A percentile compares a stretch with the other conserved stretches of the same genome.
Evolutionary conservation across 2,113 vertebrate species (phyloP).

Genomic region (Mus spicilegus): DNA sequence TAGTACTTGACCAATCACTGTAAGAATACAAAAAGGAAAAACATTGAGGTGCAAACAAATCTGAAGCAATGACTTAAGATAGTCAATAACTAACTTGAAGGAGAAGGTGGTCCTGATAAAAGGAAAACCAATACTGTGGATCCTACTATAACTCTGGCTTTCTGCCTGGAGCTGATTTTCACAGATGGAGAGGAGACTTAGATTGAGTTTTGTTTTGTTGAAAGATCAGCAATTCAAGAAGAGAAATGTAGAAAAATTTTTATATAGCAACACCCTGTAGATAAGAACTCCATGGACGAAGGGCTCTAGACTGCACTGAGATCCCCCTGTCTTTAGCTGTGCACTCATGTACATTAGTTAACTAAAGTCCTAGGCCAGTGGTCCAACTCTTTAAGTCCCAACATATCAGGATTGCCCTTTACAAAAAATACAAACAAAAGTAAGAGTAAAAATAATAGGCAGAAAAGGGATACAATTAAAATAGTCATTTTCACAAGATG

Average conservation of each 20-base stretch:
- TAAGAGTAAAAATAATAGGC: background rate
- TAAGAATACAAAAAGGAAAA: background rate
- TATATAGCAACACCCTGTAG: background rate
- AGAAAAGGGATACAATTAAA: background rate
- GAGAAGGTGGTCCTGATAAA: background rate
- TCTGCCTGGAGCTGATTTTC: background rate
- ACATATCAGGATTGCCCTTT: background rate
- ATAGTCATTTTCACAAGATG: background rate
- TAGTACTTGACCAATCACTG: background rate
- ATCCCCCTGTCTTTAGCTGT: background rate
- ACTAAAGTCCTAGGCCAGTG: background rate
- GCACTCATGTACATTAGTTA: background rate
- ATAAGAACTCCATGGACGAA: background rate
- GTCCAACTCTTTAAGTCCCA: background rate
- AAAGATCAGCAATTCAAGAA: background rate
- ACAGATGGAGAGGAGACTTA: background rate
- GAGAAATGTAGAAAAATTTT: background rate
- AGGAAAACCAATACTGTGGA: background rate
- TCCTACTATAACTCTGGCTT: background rate
- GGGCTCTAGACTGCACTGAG: background rate
- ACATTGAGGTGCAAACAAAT: background rate
- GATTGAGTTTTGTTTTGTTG: background rate
- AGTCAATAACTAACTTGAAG: background rate
- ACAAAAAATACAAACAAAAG: background rate
- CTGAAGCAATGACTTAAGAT: background rate